Evolutionary conservation across 2,888 invertebrate species (phyloP).

Genomic region (Lysandra coridon): DNA sequence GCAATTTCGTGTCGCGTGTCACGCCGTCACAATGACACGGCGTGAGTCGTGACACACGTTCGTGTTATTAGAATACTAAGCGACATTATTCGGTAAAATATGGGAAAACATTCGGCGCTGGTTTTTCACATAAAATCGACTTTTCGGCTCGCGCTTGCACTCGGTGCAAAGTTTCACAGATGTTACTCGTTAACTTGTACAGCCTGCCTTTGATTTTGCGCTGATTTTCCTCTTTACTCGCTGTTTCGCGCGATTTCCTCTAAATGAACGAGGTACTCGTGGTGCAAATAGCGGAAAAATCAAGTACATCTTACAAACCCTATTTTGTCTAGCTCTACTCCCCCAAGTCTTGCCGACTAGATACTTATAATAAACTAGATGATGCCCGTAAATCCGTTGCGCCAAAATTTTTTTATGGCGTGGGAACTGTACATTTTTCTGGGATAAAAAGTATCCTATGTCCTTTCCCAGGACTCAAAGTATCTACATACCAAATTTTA

Average conservation of each 20-base stretch:
- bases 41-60: conserved; percentile 8
- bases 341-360: too few relatives aligned
- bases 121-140: background rate
- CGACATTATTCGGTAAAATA: conserved; percentile 8
- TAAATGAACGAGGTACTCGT: background rate
- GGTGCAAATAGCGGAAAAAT: background rate
- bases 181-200: conserved; percentile 20
- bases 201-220: conserved; percentile 14
- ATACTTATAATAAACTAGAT: too few relatives aligned
- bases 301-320: background rate
- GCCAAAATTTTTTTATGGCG: too few relatives aligned
- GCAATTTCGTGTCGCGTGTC: conserved; percentile 1
- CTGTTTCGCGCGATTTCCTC: conserved; percentile 7
- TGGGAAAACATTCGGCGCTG: background rate
- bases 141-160: background rate
- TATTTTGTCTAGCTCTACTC: background rate
- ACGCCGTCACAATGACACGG: background rate
- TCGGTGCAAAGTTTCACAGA: conserved; percentile 13
- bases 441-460: too few relatives aligned
- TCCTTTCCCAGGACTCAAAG: too few relatives aligned
- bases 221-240: background rate
- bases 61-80: background rate
- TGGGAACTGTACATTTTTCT: too few relatives aligned
- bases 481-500: too few relatives aligned
- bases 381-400: too few relatives aligned